Conservation (phyloP, 2,888 invertebrate species). For the Leptinotarsa tumamoca region DNA sequence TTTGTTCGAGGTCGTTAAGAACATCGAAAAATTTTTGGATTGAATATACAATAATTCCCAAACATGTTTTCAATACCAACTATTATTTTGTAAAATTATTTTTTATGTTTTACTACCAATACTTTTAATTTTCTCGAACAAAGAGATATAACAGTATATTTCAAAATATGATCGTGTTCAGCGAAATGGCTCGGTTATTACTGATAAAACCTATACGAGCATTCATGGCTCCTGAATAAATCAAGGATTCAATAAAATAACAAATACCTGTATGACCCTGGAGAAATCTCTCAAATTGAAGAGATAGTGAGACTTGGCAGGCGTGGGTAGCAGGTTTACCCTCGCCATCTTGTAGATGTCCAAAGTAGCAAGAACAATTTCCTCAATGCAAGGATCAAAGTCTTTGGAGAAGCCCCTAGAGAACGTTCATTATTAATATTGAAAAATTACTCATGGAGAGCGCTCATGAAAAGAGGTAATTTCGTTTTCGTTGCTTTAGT, state of each 20-base stretch:
- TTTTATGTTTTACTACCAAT: no score
- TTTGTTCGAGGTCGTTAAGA: no score
- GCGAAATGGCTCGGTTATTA: no score
- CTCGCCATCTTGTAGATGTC: conserved; percentile 88
- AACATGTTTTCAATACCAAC: no score
- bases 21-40: no score
- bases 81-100: no score
- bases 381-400: conserved; percentile 91
- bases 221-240: neutral
- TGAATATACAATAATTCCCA: no score
- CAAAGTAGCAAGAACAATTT: conserved; percentile 88
- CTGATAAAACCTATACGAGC: neutral
- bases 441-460: neutral
- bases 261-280: conserved; percentile 82
- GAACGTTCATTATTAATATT: conserved; percentile 43
- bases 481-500: neutral
- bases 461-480: conserved; percentile 11
- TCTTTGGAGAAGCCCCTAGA: conserved; percentile 92
- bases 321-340: conserved; percentile 88
- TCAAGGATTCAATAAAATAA: conserved; percentile 1
- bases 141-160: no score
- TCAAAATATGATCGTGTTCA: no score
- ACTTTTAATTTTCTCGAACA: no score
- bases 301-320: conserved; percentile 92
- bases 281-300: conserved; percentile 96